Percentiles rank a stretch among this genome's conserved stretches.
phyloP scores from a whole-genome alignment of 2,797 vertebrate species.

The Schizothorax lantsangensis region DNA sequence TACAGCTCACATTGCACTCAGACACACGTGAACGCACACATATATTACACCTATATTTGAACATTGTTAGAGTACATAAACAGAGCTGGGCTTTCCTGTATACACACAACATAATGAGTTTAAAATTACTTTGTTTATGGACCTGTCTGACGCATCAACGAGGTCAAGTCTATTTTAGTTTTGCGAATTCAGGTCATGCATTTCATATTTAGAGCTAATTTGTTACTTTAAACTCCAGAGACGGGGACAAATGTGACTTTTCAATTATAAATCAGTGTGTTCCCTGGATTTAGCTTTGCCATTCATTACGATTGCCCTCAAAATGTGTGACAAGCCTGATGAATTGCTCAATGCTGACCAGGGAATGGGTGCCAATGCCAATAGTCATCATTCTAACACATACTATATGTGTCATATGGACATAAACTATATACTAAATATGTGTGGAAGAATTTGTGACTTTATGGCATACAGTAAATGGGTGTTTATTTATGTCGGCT shows the following conservation, averaged over 20 bases:
- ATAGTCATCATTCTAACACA: slow-evolving; percentile 5
- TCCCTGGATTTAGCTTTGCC: slow-evolving; percentile 7
- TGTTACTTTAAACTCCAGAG: slow-evolving; percentile 35
- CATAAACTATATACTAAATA: slow-evolving; percentile 15
- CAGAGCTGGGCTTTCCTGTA: background rate
- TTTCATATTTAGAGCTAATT: slow-evolving; percentile 41
- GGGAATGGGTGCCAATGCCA: slow-evolving; percentile 1
- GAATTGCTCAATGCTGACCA: slow-evolving; percentile 25
- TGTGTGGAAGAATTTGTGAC: background rate
- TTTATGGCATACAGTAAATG: background rate
- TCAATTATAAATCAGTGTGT: slow-evolving; percentile 34
- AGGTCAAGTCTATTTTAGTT: slow-evolving; percentile 45
- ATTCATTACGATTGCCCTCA: slow-evolving; percentile 27
- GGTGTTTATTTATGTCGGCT: background rate
- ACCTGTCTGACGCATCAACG: slow-evolving; percentile 11
- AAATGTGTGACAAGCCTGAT: slow-evolving; percentile 18
- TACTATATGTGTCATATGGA: background rate
- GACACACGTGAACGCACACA: background rate
- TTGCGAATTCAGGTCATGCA: slow-evolving; percentile 45
- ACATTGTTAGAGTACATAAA: slow-evolving; percentile 1
- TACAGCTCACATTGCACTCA: slow-evolving; percentile 58
- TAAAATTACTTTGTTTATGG: slow-evolving; percentile 14
- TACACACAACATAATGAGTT: slow-evolving; percentile 17
- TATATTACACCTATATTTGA: background rate
- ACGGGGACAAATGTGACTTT: slow-evolving; percentile 35